A percentile compares a stretch with the other conserved stretches of the same genome.
Evolutionary conservation across 2,888 invertebrate species (phyloP).

Genomic region (Rotaria magnacalcarata): DNA sequence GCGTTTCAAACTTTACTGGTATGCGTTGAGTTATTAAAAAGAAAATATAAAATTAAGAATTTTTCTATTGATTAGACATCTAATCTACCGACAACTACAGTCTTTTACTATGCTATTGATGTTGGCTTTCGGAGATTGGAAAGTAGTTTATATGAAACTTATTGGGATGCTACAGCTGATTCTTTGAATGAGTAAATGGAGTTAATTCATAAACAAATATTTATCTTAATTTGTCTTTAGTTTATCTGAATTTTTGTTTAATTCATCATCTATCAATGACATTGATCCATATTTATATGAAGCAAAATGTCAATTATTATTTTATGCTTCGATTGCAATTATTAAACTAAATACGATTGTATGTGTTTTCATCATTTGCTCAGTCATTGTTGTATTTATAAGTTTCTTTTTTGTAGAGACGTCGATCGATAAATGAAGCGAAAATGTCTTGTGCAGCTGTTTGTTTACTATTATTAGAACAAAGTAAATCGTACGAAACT

Average conservation of each 20-base stretch:
- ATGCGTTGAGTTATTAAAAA: background rate
- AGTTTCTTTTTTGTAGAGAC: background rate
- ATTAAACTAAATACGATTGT: slow-evolving; percentile 1
- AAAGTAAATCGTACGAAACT: background rate
- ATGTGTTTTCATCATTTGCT: background rate
- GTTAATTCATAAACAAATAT: background rate
- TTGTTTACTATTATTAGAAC: background rate
- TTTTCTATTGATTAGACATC: background rate
- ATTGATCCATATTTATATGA: background rate
- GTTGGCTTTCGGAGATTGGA: slow-evolving; percentile 25
- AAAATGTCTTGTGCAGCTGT: background rate
- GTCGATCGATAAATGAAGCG: slow-evolving; percentile 18
- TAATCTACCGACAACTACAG: background rate
- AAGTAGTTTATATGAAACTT: slow-evolving; percentile 9
- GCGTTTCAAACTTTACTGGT: slow-evolving; percentile 21
- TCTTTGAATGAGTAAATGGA: slow-evolving; percentile 1
- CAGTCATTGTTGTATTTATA: background rate
- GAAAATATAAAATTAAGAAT: background rate
- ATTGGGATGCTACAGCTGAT: slow-evolving; percentile 27
- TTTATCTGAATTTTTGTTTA: background rate
- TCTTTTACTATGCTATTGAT: background rate
- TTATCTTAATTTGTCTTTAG: background rate
- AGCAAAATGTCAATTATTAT: slow-evolving; percentile 27
- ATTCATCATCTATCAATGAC: background rate
- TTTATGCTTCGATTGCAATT: slow-evolving; percentile 4